Base-by-base conservation (phyloP, 92 coral and sea anemone species). In the Phenganax marumi region DNA sequence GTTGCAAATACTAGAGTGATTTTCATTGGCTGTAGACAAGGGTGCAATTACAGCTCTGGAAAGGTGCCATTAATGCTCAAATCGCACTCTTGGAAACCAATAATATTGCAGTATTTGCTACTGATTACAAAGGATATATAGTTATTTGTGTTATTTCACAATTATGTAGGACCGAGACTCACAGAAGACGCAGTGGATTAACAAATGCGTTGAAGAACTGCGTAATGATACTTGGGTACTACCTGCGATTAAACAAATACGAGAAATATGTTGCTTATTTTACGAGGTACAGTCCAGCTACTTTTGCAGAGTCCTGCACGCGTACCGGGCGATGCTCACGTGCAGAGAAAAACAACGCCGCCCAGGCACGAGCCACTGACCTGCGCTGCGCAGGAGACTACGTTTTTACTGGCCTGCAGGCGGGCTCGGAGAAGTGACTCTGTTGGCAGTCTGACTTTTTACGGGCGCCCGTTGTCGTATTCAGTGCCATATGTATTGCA, bases 141-240 rank as follows among this genome's bases (percentile, higher is more conserved):
- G 43, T 33, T 33, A 33, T n/a, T 43, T 11, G 26, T 70, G 18
- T 14, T 68, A 10, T 10, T 26, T 16, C 17, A 7, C 21, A 8
- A 12, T 76, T 75, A 39, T 50, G 19, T 84, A 95, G 98, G 98
- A 95, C 81, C 97, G 98, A 68, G 98, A 95, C 65, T 95, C 98
- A 50, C 98, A 95, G 52, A 95, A 95, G 89, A 95, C 98, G 18
- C 96, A 95, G 70, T 95, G 98, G 98, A 95, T 95, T 19, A 93
- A 89, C 76, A 91, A 93, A 33, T 95, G 98, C 89, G 93, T 95
- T 22, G 98, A 92, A 66, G 98, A 95, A 80, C 92, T 95, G 12
- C 93, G 97, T 25, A 95, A 93, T 86, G 97, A 95, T 63, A 92
- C 93, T 17, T 95, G 98, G 98, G 98, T 95, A 13, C 69, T 95